Evolutionary conservation across 1,140 invertebrate genomes (phyloP).

Genomic region (Scaptomyza hsui): DNA sequence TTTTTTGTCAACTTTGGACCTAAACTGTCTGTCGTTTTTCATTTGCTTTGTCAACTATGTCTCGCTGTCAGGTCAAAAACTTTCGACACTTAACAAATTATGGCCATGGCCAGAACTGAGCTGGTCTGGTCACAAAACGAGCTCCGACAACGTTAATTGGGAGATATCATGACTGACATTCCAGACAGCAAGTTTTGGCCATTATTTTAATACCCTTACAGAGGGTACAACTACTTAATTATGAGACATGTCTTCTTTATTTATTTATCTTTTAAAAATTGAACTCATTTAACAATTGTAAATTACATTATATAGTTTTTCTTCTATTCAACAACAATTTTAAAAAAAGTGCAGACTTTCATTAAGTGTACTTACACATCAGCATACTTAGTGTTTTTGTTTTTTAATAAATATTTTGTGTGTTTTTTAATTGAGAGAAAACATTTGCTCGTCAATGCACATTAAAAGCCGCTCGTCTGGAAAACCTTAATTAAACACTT

Average conservation of each 20-base stretch:
- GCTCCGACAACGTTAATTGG: slow-evolving; percentile 41
- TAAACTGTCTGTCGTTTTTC: slow-evolving; percentile 14
- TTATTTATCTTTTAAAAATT: no score
- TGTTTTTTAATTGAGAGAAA: slow-evolving; percentile 47
- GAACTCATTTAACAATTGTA: no score
- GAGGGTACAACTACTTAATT: neutral
- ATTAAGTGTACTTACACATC: no score
- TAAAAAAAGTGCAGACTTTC: no score
- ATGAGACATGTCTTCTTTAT: no score
- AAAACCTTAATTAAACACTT: slow-evolving; percentile 67
- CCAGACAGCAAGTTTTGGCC: slow-evolving; percentile 4
- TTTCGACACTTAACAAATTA: slow-evolving; percentile 51
- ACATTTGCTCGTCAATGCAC: slow-evolving; percentile 44
- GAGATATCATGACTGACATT: slow-evolving; percentile 36
- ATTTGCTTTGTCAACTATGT: slow-evolving; percentile 27
- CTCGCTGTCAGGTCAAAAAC: slow-evolving; percentile 34
- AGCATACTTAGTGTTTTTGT: neutral
- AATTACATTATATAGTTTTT: no score
- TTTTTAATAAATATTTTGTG: slow-evolving; percentile 5
- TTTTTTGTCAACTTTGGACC: neutral
- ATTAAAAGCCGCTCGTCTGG: slow-evolving; percentile 50
- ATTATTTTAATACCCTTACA: neutral
- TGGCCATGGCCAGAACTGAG: slow-evolving; percentile 26
- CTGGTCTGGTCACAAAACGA: slow-evolving; percentile 8
- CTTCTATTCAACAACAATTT: no score